Base-by-base conservation (phyloP, 2,888 invertebrate species). In the Sialis lutaria region DNA sequence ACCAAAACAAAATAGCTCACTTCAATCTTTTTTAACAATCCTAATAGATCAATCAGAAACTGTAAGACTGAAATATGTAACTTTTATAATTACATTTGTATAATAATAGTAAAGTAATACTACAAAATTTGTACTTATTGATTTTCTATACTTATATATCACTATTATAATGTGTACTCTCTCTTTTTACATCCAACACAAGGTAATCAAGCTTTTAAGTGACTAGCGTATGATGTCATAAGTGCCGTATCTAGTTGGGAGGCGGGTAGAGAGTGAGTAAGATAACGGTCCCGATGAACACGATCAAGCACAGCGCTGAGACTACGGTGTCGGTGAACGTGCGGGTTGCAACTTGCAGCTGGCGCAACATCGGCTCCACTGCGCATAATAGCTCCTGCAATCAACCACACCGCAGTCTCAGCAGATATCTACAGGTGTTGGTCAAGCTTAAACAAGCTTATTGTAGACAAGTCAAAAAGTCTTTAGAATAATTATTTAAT, bases 361-460 rank as follows among this genome's bases (percentile, higher is more conserved):
- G 56, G 67, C 68, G 55, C 22, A 71, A 66, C 58, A 74, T 65
- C 61, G 73, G 73, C 55, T 72, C 68, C 59, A 68, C 66, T 62
- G 67, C 67, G 67, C 72, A 73, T 60, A 74, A 64, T 60, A 64
- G 64, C 57, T 65, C 72, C 74, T 75, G 73, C 64, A 74, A 73
- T 63, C 64, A 68, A 64, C 22, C 22, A 58, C 63, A 58, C 61
- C 67, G 66, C 64, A 67, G 65, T 64, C 65, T 65, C 65, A 64
- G 49, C 48, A 45, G 37, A 37, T 22, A 22, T 22, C 22, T 22
- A 22, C 22, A 22, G 22, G 22, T 22, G 22, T 22, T 22, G 22
- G 22, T 22, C 22, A 22, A 22, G 22, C 22, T 22, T 22, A 22
- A 22, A 22, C 22, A 22, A 22, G 22, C 22, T 22, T 22, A 22